Percentiles rank a stretch among this genome's conserved stretches.
phyloP scores from a whole-genome alignment of 1,140 invertebrate genomes.

The Cydia fagiglandana region DNA sequence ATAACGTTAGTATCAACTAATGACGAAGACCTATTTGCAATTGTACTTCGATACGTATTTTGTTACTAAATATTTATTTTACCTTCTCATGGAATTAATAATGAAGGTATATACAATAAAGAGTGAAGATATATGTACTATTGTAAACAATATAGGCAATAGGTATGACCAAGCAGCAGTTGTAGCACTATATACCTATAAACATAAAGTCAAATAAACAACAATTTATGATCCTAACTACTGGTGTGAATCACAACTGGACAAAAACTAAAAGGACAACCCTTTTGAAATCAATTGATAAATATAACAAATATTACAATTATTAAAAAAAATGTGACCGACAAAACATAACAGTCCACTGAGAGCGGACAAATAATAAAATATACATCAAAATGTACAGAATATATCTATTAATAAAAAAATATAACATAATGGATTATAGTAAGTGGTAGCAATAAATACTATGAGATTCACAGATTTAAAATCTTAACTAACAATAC shows the following conservation, averaged over 20 bases:
- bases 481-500: constrained; percentile 78
- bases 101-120: constrained; percentile 49
- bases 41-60: constrained; percentile 78
- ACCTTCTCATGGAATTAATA: constrained; percentile 62
- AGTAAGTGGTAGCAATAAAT: constrained; percentile 78
- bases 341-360: constrained; percentile 71
- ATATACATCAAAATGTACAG: constrained; percentile 79
- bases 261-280: constrained; percentile 63
- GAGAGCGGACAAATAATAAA: constrained; percentile 74
- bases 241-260: constrained; percentile 62
- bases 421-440: constrained; percentile 75
- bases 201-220: constrained; percentile 60
- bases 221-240: constrained; percentile 63
- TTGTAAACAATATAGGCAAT: constrained; percentile 33
- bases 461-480: constrained; percentile 80
- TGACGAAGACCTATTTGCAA: constrained; percentile 64
- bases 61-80: constrained; percentile 65
- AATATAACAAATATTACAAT: constrained; percentile 76
- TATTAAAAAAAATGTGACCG: constrained; percentile 70
- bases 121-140: constrained; percentile 49
- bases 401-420: constrained; percentile 77
- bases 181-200: constrained; percentile 33
- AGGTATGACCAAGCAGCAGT: constrained; percentile 23
- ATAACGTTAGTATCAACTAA: constrained; percentile 51
- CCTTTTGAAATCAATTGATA: constrained; percentile 70